A percentile compares a stretch with the other conserved stretches of the same genome.
These are phyloP conservation scores for Hirtodrosophila histrioides DNA, from an alignment of 2,888 invertebrate genomes.

Conservation along the genomic window DNA sequence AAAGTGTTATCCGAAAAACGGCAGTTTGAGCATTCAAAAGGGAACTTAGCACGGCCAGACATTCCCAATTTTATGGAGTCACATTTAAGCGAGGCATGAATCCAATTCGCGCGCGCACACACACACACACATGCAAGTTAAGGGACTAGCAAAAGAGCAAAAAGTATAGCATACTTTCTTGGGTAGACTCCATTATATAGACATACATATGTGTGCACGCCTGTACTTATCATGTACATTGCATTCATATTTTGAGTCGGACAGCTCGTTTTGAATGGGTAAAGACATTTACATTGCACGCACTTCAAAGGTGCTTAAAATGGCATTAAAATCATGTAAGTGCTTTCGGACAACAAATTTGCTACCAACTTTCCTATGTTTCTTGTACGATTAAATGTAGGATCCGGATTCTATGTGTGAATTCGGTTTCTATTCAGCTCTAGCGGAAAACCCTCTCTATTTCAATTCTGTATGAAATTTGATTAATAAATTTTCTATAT, in stretches of 20 bases:
- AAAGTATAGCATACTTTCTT: slow-evolving; percentile 27
- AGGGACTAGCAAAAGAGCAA: slow-evolving; percentile 1
- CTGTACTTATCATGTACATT: background rate
- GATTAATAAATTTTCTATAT: no score
- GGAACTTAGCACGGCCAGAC: background rate
- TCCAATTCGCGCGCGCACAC: background rate
- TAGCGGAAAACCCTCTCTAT: no score
- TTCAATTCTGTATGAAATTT: no score
- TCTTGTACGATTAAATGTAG: no score
- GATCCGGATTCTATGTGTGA: no score
- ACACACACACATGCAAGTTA: slow-evolving; percentile 2
- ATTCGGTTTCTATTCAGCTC: no score
- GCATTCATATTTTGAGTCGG: slow-evolving; percentile 12
- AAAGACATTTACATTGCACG: slow-evolving; percentile 37
- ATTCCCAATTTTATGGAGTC: background rate
- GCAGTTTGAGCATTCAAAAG: background rate
- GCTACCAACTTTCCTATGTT: no score
- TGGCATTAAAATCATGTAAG: slow-evolving; percentile 22
- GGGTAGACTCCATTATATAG: background rate
- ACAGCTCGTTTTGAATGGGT: slow-evolving; percentile 22
- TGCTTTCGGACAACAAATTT: background rate
- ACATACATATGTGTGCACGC: background rate
- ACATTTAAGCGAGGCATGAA: slow-evolving; percentile 5
- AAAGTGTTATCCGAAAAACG: slow-evolving; percentile 9
- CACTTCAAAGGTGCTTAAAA: slow-evolving; percentile 4